Base-by-base conservation (phyloP, 1,140 invertebrate genomes). In the Drosophila sechellia region DNA sequence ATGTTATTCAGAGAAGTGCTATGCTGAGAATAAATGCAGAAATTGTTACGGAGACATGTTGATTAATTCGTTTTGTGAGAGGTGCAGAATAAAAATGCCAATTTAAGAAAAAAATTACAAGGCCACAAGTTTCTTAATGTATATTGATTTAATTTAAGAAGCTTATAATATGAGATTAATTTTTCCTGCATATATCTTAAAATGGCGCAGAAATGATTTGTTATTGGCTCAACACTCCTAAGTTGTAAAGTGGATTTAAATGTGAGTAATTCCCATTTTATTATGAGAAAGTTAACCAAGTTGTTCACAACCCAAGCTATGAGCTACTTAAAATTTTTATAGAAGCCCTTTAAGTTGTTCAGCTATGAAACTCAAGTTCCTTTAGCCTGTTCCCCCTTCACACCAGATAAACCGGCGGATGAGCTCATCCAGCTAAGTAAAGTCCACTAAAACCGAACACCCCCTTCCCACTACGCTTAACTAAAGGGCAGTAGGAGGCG, bases 361-460 rank as follows among this genome's bases (percentile, higher is more conserved):
- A 46, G 2, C 4, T 12, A 15, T 20, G 17, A 43, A 45, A 20
- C 17, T n/a, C 2, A 27, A 49, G 48, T n/a, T 57, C n/a, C 15
- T 17, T 10, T 8, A 15, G 6, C 35, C 25, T 11, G 4, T 20
- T 8, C 34, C 25, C 50, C 20, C 17, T 12, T 17, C 8, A 0
- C 13, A 13, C 22, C n/a, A n/a, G 50, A 70, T 70, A 70, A 57
- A 55, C 46, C 46, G 4, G 25, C 15, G 58, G n/a, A 70, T 70
- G 64, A 70, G 64, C 66, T 70, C 66, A 70, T 70, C 37, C 64
- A 45, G 46, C 64, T 45, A 52, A 52, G 64, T 31, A 43, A 65
- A 53, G 64, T 63, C 37, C 64, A 39, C 50, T 69, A 56, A 69
- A 69, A 42, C 50, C 50, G 35, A 35, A 45, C 17, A 42, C 10